phyloP scores from a whole-genome alignment of 2,797 vertebrate genomes.

The Chelonia mydas region DNA sequence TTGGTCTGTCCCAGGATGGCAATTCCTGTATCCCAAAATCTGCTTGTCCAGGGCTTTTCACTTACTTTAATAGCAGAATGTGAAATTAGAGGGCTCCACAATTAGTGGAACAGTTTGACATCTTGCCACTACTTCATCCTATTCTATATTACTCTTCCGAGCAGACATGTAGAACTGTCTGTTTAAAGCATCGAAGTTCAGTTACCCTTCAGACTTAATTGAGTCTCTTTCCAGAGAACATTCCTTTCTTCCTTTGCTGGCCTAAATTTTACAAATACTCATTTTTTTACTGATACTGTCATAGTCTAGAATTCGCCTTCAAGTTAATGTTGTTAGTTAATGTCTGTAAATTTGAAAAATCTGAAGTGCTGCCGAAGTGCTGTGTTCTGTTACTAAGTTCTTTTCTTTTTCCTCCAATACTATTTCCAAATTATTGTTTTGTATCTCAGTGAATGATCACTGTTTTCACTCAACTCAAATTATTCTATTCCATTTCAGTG shows the following conservation, averaged over 20 bases:
- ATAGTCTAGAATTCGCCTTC: not conserved
- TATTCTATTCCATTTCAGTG: not conserved
- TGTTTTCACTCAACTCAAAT: not conserved
- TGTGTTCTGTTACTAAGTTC: not conserved
- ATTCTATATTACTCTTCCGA: not conserved
- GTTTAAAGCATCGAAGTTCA: not conserved
- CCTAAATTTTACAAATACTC: not conserved
- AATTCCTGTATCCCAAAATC: not conserved
- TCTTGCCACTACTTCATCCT: not conserved
- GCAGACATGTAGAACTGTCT: not conserved
- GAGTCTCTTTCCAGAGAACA: not conserved
- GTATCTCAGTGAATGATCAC: not conserved
- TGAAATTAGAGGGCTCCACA: not conserved
- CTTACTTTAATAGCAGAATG: not conserved
- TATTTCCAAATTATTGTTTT: slow-evolving; percentile 34
- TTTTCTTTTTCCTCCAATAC: not conserved
- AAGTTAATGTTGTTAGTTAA: not conserved
- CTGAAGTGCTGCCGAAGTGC: not conserved
- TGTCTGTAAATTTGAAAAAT: not conserved
- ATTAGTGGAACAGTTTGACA: not conserved
- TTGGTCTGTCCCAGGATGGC: not conserved
- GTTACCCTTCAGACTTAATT: not conserved
- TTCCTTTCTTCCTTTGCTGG: not conserved
- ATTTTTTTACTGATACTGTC: not conserved
- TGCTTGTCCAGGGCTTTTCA: not conserved